phyloP scores from a whole-genome alignment of 2,797 vertebrate genomes.

The Protosalanx chinensis region DNA sequence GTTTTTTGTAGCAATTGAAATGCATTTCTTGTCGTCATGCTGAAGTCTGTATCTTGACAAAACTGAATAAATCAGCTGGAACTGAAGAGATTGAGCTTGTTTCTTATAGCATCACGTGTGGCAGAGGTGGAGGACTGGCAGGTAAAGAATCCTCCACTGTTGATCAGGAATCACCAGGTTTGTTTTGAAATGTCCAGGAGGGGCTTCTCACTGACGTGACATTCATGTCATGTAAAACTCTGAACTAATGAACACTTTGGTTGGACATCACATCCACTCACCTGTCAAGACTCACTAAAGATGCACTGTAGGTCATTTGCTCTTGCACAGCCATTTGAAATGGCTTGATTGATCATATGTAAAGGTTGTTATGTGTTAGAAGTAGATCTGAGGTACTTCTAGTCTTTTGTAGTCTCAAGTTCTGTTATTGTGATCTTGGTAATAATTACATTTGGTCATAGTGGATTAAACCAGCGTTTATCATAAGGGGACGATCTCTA shows the following conservation, averaged over 20 bases:
- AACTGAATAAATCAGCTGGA: conserved; percentile 96
- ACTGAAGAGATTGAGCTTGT: conserved; percentile 74
- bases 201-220: neutral
- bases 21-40: conserved; percentile 79
- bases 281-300: neutral
- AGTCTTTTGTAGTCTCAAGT: no score
- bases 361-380: no score
- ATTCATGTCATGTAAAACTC: neutral
- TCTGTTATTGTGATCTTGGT: no score
- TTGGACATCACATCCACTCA: neutral
- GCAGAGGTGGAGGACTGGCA: no score
- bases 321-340: no score
- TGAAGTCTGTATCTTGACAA: conserved; percentile 88
- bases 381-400: no score
- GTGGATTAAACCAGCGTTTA: no score
- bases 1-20: conserved; percentile 86
- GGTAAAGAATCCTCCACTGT: neutral
- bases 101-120: conserved; percentile 48
- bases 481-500: no score
- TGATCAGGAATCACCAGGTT: neutral
- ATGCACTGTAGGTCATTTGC: neutral
- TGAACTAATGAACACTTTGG: neutral
- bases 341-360: no score
- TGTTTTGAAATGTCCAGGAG: neutral
- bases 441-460: no score